phyloP scores from a whole-genome alignment of 2,797 vertebrate species.

The Falco rusticolus region DNA sequence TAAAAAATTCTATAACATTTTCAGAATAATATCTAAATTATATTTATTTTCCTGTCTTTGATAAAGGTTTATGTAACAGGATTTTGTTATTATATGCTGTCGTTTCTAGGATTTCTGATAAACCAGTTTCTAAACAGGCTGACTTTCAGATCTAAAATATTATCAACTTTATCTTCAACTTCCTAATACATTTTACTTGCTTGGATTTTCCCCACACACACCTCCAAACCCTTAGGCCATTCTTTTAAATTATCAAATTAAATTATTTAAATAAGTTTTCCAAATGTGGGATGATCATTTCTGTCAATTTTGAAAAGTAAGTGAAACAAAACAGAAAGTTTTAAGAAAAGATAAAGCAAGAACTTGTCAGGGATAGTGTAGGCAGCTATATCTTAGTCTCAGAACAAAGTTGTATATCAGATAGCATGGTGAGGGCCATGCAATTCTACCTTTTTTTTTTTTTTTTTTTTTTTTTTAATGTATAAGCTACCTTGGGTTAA shows the following conservation, averaged over 20 bases:
- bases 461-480: not conserved
- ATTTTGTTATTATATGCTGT: not conserved
- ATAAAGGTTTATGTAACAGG: not conserved
- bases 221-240: not conserved
- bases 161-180: not conserved
- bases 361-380: not conserved
- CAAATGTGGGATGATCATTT: not conserved
- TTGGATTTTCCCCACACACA: not conserved
- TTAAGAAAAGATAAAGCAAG: not conserved
- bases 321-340: not conserved
- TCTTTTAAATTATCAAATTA: not conserved
- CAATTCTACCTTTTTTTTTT: not conserved
- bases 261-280: constrained; percentile 4
- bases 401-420: not conserved
- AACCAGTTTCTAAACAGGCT: not conserved
- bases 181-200: not conserved
- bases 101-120: not conserved
- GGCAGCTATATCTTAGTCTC: not conserved
- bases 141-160: not conserved
- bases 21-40: not conserved
- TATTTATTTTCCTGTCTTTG: not conserved
- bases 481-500: not conserved
- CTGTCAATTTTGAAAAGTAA: not conserved
- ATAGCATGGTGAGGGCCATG: not conserved
- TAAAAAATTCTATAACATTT: not conserved